A percentile compares a stretch with the other conserved stretches of the same genome.
phyloP scores from a whole-genome alignment of 2,888 invertebrate genomes.

The Meteorus cinctellus region DNA sequence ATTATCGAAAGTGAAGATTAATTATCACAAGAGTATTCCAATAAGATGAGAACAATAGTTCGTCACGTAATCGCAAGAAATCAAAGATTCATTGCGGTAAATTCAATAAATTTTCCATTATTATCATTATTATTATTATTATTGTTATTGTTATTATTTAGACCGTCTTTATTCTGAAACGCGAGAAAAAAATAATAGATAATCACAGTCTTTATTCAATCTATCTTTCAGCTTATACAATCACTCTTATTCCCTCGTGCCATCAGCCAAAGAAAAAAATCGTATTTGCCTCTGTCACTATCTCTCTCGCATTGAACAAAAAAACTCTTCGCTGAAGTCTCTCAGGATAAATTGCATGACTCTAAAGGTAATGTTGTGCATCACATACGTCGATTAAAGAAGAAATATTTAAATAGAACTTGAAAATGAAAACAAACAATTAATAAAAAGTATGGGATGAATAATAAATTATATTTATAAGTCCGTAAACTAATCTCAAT shows the following conservation, averaged over 20 bases:
- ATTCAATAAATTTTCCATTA: too few species aligned
- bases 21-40: too few species aligned
- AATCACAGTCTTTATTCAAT: not conserved
- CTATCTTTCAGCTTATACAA: not conserved
- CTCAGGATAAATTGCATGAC: constrained; percentile 44
- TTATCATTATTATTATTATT: not conserved
- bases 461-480: not conserved
- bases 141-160: not conserved
- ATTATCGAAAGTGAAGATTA: too few species aligned
- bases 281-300: not conserved
- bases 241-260: not conserved
- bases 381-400: constrained; percentile 30
- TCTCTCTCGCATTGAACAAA: constrained; percentile 18
- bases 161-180: not conserved
- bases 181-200: too few species aligned
- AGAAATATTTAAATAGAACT: not conserved
- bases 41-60: too few species aligned
- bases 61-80: too few species aligned
- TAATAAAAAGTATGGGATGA: not conserved
- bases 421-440: not conserved
- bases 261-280: not conserved
- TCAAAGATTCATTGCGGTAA: too few species aligned
- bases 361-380: constrained; percentile 39
- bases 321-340: constrained; percentile 32
- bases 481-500: not conserved